Base-by-base conservation (phyloP, 2,888 invertebrate species). In the Erpobdella octoculata region DNA sequence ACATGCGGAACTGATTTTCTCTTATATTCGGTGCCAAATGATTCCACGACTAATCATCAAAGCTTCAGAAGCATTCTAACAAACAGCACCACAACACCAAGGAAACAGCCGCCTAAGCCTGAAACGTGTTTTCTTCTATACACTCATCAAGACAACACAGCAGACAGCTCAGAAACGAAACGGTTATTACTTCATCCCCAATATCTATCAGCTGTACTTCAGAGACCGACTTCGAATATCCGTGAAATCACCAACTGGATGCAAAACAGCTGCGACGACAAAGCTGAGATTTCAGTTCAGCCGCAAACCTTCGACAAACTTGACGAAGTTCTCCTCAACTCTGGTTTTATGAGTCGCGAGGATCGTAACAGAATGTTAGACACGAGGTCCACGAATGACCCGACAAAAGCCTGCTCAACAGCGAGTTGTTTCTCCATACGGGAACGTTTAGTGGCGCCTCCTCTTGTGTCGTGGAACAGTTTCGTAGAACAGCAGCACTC, bases 141-240 rank as follows among this genome's bases (percentile, higher is more conserved):
- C 12, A 15, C 46, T n/a, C 46, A 12, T 15, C 46, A 41, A 12
- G 62, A 62, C 25, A 31, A 1, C 12, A 33, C 25, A 31, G n/a
- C 21, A 9, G 46, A 67, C n/a, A 69, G 35, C 21, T 58, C 69
- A 2, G 69, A 69, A n/a, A 69, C 69, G 9, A 69, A 69, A 48
- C 25, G 25, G 21, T 36, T 67, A 4, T 48, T 67, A 3, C 67
- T 67, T 21, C 67, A 67, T 28, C 67, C 67, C 28, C n/a, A 67
- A 1, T 67, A 67, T 35, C n/a, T 41, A 62, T 9, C 62, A n/a
- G 33, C 62, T 5, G 35, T 62, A 8, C 35, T 62, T n/a, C 31
- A 31, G 33, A 62, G 62, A 33, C 62, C 62, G n/a, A 62, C 62
- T 6, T 62, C 35, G 33, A 62, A 62, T 35, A 53, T 53, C 21